Evolutionary conservation across 2,888 invertebrate genomes (phyloP).

Genomic region (Chymomyza amoena): DNA sequence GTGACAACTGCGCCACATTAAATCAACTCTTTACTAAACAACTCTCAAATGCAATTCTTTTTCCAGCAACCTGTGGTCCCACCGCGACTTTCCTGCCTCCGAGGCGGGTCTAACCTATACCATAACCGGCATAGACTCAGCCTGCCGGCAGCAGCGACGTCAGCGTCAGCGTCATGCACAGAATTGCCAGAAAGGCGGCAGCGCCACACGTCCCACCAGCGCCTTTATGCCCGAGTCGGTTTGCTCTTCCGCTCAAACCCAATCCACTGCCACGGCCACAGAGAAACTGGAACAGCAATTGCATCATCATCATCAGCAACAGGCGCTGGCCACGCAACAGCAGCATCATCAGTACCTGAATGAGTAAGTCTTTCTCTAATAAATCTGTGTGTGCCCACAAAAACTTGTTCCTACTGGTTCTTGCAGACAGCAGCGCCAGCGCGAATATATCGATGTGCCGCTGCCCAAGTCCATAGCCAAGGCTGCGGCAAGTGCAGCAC

Average conservation of each 20-base stretch:
- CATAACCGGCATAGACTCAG: constrained; percentile 72
- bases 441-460: constrained; percentile 79
- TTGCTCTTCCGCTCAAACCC: constrained; percentile 76
- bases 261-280: constrained; percentile 72
- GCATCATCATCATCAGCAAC: constrained; percentile 65
- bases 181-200: constrained; percentile 56
- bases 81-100: constrained; percentile 75
- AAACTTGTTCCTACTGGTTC: constrained; percentile 10
- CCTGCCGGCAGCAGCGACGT: constrained; percentile 59
- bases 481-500: constrained; percentile 52
- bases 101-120: constrained; percentile 78
- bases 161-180: constrained; percentile 62
- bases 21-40: constrained; percentile 27
- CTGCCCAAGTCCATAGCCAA: constrained; percentile 78
- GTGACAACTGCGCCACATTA: constrained; percentile 35
- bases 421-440: constrained; percentile 69
- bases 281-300: constrained; percentile 71
- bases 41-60: constrained; percentile 15
- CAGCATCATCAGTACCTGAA: constrained; percentile 64
- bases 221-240: constrained; percentile 69
- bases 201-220: constrained; percentile 56
- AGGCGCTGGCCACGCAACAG: constrained; percentile 60
- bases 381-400: background rate
- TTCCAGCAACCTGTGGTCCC: constrained; percentile 72
- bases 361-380: constrained; percentile 50